phyloP scores from a whole-genome alignment of 1,140 invertebrate species.

The Thaumetopoea pityocampa region DNA sequence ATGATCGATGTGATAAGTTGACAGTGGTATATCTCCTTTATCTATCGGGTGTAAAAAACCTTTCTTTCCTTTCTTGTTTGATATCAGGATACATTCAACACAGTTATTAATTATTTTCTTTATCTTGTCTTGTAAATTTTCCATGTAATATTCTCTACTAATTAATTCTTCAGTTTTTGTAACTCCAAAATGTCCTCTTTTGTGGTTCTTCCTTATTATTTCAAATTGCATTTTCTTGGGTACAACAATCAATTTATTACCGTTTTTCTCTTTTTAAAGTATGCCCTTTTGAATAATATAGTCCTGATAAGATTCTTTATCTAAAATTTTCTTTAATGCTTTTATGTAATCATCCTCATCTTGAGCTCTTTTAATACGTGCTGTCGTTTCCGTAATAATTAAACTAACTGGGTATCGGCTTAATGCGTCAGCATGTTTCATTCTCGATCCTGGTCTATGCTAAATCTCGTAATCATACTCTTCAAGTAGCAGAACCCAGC shows the following conservation, averaged over 20 bases:
- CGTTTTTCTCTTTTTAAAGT: constrained; percentile 32
- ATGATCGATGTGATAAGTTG: constrained; percentile 24
- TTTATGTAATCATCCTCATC: constrained; percentile 3
- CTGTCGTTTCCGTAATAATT: background rate
- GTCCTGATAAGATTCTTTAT: constrained; percentile 12
- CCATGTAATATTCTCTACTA: constrained; percentile 49
- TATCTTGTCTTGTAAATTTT: constrained; percentile 41
- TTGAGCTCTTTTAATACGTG: constrained; percentile 2
- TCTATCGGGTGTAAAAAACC: constrained; percentile 27
- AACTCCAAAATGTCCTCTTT: constrained; percentile 48
- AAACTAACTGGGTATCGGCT: constrained; percentile 10
- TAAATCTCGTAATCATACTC: constrained; percentile 46
- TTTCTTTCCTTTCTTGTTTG: constrained; percentile 5
- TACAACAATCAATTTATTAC: constrained; percentile 30
- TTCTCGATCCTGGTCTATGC: constrained; percentile 42
- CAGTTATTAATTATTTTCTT: constrained; percentile 42
- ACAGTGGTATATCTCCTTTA: constrained; percentile 31
- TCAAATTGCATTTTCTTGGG: constrained; percentile 34
- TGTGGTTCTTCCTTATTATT: constrained; percentile 39
- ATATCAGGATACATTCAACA: constrained; percentile 7
- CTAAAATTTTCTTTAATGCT: constrained; percentile 5
- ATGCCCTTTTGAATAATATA: constrained; percentile 29
- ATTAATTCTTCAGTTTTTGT: constrained; percentile 53
- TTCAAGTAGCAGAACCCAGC: constrained; percentile 33
- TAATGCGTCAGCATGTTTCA: constrained; percentile 35